Conservation (phyloP, 1,140 invertebrate genomes). For the Drosophila sulfurigaster region DNA sequence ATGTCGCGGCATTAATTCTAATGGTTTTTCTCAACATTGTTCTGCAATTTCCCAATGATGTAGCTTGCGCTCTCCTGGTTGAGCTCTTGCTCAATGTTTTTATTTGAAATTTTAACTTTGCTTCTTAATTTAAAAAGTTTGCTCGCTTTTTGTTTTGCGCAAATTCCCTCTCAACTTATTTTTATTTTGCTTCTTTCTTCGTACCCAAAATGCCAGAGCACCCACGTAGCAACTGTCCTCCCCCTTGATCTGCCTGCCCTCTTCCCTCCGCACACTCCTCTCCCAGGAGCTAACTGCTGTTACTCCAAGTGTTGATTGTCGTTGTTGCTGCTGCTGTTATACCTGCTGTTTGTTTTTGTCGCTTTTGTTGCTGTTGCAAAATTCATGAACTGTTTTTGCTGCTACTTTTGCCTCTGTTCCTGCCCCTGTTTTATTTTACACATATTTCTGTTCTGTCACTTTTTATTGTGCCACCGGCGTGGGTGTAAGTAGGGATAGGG, state of each 20-base stretch:
- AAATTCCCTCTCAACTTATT: conserved; percentile 72
- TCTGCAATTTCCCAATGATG: conserved; percentile 31
- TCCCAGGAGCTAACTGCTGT: background rate
- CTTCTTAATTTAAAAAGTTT: conserved; percentile 82
- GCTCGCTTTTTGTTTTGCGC: conserved; percentile 56
- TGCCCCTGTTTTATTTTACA: conserved; percentile 74
- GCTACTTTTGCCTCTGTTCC: conserved; percentile 11
- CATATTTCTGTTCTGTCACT: conserved; percentile 81
- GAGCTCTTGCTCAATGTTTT: conserved; percentile 25
- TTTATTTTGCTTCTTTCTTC: conserved; percentile 35
- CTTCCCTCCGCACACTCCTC: background rate
- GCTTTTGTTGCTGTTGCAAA: conserved; percentile 74
- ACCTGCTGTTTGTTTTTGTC: conserved; percentile 73
- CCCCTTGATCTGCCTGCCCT: conserved; percentile 16
- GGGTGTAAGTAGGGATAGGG: background rate
- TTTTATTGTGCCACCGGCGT: conserved; percentile 69
- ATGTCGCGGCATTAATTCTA: conserved; percentile 39
- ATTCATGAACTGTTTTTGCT: conserved; percentile 80
- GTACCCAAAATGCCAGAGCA: conserved; percentile 4
- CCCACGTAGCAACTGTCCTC: conserved; percentile 33
- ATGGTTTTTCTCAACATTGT: conserved; percentile 33
- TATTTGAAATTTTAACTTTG: conserved; percentile 77
- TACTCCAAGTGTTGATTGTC: conserved; percentile 50
- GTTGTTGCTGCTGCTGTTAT: conserved; percentile 47
- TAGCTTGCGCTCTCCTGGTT: background rate